These are phyloP conservation scores for Laticauda laticaudata DNA, from an alignment of 2,113 vertebrate species.

Conservation along the genomic window DNA sequence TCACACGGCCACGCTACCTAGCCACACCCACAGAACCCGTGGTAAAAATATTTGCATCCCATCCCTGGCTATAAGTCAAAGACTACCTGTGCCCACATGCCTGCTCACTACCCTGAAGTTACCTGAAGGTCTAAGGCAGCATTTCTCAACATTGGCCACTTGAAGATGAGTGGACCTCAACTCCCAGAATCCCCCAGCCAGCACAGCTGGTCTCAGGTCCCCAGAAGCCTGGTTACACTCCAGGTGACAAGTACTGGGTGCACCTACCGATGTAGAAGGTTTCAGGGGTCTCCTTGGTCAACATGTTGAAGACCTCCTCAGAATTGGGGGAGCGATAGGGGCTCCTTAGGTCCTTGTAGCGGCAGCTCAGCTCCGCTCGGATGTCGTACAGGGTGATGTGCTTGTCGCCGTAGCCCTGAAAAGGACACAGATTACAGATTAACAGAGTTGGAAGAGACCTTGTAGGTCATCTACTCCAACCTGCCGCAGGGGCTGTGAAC, in stretches of 20 bases:
- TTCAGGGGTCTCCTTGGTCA: slow-evolving; percentile 98
- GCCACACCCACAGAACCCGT: too few relatives aligned
- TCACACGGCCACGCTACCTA: too few relatives aligned
- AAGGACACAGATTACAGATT: neutral
- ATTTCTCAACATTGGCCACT: neutral
- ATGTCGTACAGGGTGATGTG: slow-evolving; percentile 98
- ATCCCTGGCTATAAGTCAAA: neutral
- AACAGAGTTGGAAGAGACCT: too few relatives aligned
- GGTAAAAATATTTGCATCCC: too few relatives aligned
- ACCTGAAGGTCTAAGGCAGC: neutral
- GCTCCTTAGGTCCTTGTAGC: slow-evolving; percentile 95
- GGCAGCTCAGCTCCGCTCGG: slow-evolving; percentile 94
- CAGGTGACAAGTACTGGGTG: neutral
- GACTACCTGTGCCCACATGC: neutral
- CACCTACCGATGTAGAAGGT: slow-evolving; percentile 94
- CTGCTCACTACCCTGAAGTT: neutral
- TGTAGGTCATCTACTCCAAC: too few relatives aligned
- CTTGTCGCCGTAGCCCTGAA: slow-evolving; percentile 95
- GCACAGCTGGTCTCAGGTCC: neutral
- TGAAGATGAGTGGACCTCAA: neutral
- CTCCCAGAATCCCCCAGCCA: neutral
- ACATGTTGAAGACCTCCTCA: slow-evolving; percentile 95
- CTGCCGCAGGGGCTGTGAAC: neutral
- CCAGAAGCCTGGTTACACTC: neutral
- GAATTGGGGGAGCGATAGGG: slow-evolving; percentile 91